Percentiles rank a stretch among this genome's conserved stretches.
Evolutionary conservation across 92 coral and sea anemone species (phyloP).

Genomic region (Phenganax stokvisi): DNA sequence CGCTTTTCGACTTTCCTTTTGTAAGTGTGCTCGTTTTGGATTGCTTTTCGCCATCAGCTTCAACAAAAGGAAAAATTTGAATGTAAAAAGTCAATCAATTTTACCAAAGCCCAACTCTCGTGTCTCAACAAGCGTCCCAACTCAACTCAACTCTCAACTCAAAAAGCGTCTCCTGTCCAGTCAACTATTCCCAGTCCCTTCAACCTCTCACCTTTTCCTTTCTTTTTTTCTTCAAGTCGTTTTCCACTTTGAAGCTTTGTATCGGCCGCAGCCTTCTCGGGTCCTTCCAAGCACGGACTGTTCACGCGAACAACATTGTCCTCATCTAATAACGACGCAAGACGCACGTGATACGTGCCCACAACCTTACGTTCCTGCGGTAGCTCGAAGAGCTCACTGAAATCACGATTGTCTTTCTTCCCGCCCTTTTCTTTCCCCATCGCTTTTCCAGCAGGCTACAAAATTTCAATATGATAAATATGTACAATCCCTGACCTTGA

Average conservation of each 20-base stretch:
- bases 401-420: constrained; percentile 76
- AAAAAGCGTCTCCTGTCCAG: neutral
- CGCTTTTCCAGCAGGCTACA: constrained; percentile 32
- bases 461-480: neutral
- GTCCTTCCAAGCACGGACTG: constrained; percentile 56
- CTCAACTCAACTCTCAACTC: neutral
- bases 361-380: constrained; percentile 66
- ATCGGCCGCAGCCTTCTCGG: constrained; percentile 36
- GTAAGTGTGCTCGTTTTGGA: constrained; percentile 56
- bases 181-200: neutral
- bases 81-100: too few species aligned
- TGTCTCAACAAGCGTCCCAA: neutral
- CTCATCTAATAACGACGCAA: constrained; percentile 71
- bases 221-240: constrained; percentile 62
- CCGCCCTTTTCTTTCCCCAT: constrained; percentile 61
- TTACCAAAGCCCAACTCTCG: too few species aligned
- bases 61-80: neutral
- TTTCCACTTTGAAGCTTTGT: constrained; percentile 48
- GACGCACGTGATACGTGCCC: constrained; percentile 70
- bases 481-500: too few species aligned
- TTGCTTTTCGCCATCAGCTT: constrained; percentile 62
- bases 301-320: constrained; percentile 57
- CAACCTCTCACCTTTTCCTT: constrained; percentile 53
- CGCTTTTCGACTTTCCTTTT: constrained; percentile 59
- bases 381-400: constrained; percentile 77